A percentile compares a stretch with the other conserved stretches of the same genome.
phyloP scores from a whole-genome alignment of 2,888 invertebrate genomes.

The Drosophila ochracea region DNA sequence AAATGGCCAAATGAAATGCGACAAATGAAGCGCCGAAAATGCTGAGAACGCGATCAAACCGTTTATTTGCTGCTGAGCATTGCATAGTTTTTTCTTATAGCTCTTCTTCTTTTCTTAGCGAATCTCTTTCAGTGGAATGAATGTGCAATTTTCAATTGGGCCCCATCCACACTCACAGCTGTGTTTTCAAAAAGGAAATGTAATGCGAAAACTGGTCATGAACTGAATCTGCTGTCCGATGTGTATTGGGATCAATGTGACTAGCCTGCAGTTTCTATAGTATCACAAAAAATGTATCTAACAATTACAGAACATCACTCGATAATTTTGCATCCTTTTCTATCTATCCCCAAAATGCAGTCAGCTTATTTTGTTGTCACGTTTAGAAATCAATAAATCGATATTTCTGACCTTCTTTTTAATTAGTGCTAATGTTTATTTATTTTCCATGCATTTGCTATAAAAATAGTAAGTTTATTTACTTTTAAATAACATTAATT shows the following conservation, averaged over 20 bases:
- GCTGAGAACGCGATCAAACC: constrained; percentile 44
- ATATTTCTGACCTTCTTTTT: neutral
- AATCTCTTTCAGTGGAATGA: constrained; percentile 8
- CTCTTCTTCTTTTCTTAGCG: neutral
- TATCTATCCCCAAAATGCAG: neutral
- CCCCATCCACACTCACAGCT: neutral
- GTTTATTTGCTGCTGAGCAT: constrained; percentile 21
- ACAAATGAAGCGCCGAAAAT: constrained; percentile 58
- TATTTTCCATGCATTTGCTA: neutral
- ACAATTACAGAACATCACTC: neutral
- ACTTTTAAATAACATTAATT: neutral
- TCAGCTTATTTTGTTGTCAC: neutral
- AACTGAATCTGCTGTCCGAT: neutral
- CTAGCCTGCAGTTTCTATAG: neutral
- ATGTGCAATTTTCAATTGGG: constrained; percentile 3
- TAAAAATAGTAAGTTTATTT: neutral
- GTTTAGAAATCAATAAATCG: too few species aligned
- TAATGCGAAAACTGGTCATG: constrained; percentile 8
- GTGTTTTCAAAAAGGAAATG: constrained; percentile 2
- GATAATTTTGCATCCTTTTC: neutral
- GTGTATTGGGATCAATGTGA: neutral
- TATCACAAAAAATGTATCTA: neutral
- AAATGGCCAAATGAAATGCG: constrained; percentile 57
- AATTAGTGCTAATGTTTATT: rapidly evolving
- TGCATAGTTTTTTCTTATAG: neutral